These are phyloP conservation scores for Rhinoraja longicauda DNA, from an alignment of 2,797 vertebrate species.

Conservation along the genomic window DNA sequence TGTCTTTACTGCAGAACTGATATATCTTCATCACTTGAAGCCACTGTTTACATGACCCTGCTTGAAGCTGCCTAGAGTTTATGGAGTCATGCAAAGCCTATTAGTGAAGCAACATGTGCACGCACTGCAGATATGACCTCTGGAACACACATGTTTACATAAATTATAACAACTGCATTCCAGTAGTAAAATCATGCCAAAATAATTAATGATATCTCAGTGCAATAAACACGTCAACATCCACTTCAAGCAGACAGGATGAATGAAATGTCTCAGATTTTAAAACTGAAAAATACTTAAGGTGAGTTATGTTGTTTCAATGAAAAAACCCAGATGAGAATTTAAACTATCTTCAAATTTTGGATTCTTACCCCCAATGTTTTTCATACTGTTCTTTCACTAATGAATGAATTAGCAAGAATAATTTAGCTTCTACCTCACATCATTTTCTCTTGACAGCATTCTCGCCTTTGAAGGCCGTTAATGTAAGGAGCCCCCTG, in stretches of 20 bases:
- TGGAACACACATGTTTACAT: conserved; percentile 28
- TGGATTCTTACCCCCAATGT: not conserved
- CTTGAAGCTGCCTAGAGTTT: not conserved
- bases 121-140: not conserved
- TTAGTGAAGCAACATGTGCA: not conserved
- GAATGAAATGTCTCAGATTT: conserved; percentile 9
- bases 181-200: conserved; percentile 25
- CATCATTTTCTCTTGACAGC: not conserved
- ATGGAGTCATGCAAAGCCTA: not conserved
- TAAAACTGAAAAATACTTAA: conserved; percentile 10
- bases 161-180: conserved; percentile 30
- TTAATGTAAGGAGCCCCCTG: not conserved
- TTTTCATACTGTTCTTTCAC: not conserved
- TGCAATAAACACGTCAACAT: conserved; percentile 12
- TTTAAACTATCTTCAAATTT: not conserved
- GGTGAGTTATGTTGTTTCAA: not conserved
- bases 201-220: not conserved
- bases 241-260: conserved; percentile 14
- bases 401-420: not conserved
- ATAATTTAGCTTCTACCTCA: not conserved
- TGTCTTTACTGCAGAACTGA: not conserved
- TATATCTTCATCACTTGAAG: conserved; percentile 1
- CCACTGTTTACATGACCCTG: not conserved
- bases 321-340: not conserved
- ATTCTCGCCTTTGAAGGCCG: not conserved